phyloP scores from a whole-genome alignment of 2,113 vertebrate species.

The Asarcornis scutulata region DNA sequence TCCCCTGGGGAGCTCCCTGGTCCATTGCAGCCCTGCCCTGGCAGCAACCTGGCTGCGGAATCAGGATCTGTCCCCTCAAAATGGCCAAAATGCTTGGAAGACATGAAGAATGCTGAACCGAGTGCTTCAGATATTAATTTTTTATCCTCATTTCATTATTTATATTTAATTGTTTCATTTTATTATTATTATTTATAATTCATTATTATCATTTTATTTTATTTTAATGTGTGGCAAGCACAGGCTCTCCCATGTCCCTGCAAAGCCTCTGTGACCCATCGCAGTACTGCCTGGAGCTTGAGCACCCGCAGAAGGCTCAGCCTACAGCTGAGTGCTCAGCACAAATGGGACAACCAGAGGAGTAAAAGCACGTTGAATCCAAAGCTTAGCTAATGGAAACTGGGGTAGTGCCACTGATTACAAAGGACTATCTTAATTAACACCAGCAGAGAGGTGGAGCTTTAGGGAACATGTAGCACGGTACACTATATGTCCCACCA shows the following conservation, averaged over 20 bases:
- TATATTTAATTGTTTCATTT: not conserved
- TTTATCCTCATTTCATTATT: not conserved
- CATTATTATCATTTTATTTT: not conserved
- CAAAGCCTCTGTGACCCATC: rapidly evolving
- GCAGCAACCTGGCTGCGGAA: rapidly evolving
- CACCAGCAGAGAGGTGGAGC: not conserved
- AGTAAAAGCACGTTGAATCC: slow-evolving; percentile 5
- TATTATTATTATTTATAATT: not conserved
- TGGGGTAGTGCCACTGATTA: slow-evolving; percentile 23
- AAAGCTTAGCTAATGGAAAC: slow-evolving; percentile 16
- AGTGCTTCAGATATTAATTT: not conserved
- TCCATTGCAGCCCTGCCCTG: rapidly evolving
- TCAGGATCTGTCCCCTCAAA: rapidly evolving
- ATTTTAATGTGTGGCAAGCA: rapidly evolving
- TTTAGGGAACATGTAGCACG: slow-evolving; percentile 20
- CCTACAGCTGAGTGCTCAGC: not conserved
- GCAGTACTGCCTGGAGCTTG: not conserved
- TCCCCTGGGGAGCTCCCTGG: not conserved
- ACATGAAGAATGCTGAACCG: not conserved
- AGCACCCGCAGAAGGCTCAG: not conserved
- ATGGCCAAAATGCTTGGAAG: not conserved
- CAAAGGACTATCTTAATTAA: slow-evolving; percentile 40
- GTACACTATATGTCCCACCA: not conserved
- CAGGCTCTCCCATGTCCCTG: rapidly evolving
- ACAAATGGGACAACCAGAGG: slow-evolving; percentile 10